phyloP scores from a whole-genome alignment of 2,888 invertebrate species.

The Allacma fusca region DNA sequence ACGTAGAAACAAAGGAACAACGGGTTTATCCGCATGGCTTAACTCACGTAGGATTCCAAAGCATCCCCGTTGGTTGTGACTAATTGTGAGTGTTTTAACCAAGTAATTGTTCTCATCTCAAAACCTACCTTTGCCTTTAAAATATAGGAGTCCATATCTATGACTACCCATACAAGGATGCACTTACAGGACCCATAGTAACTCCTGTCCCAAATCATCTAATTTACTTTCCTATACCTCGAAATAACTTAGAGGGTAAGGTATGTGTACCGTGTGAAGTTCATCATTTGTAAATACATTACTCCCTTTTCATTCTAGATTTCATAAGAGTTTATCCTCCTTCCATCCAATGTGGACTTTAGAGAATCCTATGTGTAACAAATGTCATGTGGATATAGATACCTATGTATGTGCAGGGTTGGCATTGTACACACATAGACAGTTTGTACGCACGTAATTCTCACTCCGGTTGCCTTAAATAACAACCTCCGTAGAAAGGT shows the following conservation, averaged over 20 bases:
- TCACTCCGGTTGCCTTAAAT: not conserved
- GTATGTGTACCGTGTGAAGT: not conserved
- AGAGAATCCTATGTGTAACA: no score
- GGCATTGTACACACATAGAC: no score
- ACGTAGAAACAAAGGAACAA: constrained; percentile 22
- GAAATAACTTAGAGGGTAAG: not conserved
- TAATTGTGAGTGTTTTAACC: not conserved
- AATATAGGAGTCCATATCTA: not conserved
- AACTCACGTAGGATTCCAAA: constrained; percentile 29
- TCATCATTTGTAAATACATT: no score
- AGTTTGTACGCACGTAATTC: no score
- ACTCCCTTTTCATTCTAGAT: no score
- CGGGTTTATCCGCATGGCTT: constrained; percentile 25
- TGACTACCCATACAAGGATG: not conserved
- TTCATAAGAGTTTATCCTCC: no score
- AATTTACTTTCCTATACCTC: not conserved
- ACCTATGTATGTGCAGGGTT: no score
- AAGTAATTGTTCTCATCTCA: constrained; percentile 7
- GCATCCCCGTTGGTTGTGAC: constrained; percentile 11
- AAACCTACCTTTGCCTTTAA: not conserved
- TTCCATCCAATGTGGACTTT: no score
- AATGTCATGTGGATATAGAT: no score
- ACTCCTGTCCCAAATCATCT: no score
- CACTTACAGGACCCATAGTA: no score
- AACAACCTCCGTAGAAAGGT: not conserved